These are phyloP conservation scores for Oscheius myriophilus DNA, from an alignment of 2,888 invertebrate genomes.

Conservation along the genomic window DNA sequence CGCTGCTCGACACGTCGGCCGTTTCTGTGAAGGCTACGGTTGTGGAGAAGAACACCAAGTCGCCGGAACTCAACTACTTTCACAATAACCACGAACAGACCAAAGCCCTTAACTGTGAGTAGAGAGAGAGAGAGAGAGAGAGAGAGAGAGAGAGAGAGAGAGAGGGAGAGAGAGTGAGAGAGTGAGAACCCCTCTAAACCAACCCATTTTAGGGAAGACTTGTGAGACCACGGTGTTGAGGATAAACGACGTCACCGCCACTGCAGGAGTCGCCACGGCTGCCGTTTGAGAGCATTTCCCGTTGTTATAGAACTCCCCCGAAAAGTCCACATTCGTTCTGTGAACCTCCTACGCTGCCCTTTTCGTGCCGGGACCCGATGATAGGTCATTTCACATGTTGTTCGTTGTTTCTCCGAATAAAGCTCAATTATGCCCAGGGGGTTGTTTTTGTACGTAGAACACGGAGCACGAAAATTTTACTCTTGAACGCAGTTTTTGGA, in stretches of 20 bases:
- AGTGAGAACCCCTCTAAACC: background rate
- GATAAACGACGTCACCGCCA: slow-evolving; percentile 59
- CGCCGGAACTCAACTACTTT: slow-evolving; percentile 60
- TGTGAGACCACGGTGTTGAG: slow-evolving; percentile 63
- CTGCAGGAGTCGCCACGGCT: slow-evolving; percentile 11
- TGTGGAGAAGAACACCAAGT: slow-evolving; percentile 72
- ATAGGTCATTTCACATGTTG: too few relatives aligned
- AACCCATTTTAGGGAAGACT: slow-evolving; percentile 54
- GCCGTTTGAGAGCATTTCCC: too few relatives aligned
- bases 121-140: background rate
- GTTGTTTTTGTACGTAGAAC: too few relatives aligned
- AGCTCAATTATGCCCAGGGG: too few relatives aligned
- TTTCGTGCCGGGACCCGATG: too few relatives aligned
- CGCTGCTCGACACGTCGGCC: slow-evolving; percentile 71
- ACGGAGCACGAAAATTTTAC: too few relatives aligned
- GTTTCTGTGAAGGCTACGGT: slow-evolving; percentile 73
- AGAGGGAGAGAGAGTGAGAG: background rate
- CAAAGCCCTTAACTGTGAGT: slow-evolving; percentile 55
- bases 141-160: slow-evolving; percentile 6
- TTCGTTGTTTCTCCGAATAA: too few relatives aligned
- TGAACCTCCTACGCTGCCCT: too few relatives aligned
- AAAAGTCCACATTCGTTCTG: too few relatives aligned
- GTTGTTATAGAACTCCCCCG: too few relatives aligned
- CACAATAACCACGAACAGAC: slow-evolving; percentile 59
- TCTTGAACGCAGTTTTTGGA: too few relatives aligned